Evolutionary conservation across 2,113 vertebrate species (phyloP).

Genomic region (Percina caprodes): DNA sequence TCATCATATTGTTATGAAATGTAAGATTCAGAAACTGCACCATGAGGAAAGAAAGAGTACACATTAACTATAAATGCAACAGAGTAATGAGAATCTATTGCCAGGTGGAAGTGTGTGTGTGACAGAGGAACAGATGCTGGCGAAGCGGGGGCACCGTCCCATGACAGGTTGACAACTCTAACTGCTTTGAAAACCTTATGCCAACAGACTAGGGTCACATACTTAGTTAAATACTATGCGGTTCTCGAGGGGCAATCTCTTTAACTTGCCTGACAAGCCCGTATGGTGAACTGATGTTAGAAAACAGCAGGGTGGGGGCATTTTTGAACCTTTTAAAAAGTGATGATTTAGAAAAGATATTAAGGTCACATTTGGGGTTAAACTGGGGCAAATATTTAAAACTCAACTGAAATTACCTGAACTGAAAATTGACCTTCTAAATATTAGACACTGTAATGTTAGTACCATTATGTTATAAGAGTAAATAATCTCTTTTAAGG

Average conservation of each 20-base stretch:
- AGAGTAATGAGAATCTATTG: neutral
- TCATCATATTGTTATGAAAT: neutral
- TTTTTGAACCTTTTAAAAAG: neutral
- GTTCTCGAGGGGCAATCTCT: conserved; percentile 48
- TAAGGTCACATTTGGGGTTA: conserved; percentile 13
- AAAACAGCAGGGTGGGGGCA: neutral
- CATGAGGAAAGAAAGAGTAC: neutral
- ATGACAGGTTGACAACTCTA: conserved; percentile 69
- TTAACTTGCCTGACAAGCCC: conserved; percentile 55
- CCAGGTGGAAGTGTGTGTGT: conserved; percentile 6
- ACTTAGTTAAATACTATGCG: conserved; percentile 72
- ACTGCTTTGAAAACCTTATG: conserved; percentile 67
- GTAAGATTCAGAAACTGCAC: neutral
- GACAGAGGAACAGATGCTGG: conserved; percentile 66
- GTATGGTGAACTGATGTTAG: conserved; percentile 31
- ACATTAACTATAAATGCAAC: neutral
- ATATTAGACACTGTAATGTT: too few relatives aligned
- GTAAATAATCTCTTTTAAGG: too few relatives aligned
- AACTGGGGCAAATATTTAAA: neutral
- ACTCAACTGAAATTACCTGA: too few relatives aligned
- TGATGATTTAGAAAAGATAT: neutral
- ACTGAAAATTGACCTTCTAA: too few relatives aligned
- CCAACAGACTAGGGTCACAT: conserved; percentile 73
- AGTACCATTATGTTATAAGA: too few relatives aligned
- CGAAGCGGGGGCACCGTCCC: conserved; percentile 53